These are phyloP conservation scores for Cheilosia grossa DNA, from an alignment of 2,888 invertebrate species.

Conservation along the genomic window DNA sequence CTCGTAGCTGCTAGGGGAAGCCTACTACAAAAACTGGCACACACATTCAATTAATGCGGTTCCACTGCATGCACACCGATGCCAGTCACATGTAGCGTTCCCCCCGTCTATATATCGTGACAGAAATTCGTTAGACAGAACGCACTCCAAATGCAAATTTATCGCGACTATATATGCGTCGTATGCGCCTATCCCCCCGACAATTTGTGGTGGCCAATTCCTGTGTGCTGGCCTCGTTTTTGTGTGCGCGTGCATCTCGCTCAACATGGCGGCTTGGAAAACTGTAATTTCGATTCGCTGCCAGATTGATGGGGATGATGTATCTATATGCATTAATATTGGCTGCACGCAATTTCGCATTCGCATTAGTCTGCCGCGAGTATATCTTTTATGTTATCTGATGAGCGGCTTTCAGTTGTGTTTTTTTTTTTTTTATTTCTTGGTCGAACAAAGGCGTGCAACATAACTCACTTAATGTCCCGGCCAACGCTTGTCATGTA, in stretches of 20 bases:
- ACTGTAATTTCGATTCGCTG: conserved; percentile 34
- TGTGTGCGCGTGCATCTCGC: conserved; percentile 37
- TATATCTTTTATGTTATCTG: conserved; percentile 30
- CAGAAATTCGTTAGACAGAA: conserved; percentile 49
- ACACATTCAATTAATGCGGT: conserved; percentile 69
- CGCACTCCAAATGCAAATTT: conserved; percentile 55
- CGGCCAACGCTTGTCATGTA: conserved; percentile 53
- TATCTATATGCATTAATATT: conserved; percentile 45
- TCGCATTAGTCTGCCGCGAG: conserved; percentile 31
- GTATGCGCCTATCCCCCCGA: not conserved
- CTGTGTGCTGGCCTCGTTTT: conserved; percentile 24
- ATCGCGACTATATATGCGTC: conserved; percentile 24
- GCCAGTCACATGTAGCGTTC: not conserved
- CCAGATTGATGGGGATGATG: conserved; percentile 43
- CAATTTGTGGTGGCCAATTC: conserved; percentile 33
- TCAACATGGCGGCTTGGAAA: conserved; percentile 18
- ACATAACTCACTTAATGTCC: conserved; percentile 51
- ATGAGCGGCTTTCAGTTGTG: not conserved
- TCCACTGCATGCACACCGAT: conserved; percentile 12
- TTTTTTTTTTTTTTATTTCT: not conserved
- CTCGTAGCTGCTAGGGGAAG: not conserved
- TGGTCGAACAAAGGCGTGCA: conserved; percentile 29
- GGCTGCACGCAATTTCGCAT: conserved; percentile 56
- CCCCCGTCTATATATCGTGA: conserved; percentile 15
- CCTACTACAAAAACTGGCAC: conserved; percentile 48